Evolutionary conservation across 2,113 vertebrate species (phyloP).

Genomic region (Podarcis cretensis): DNA sequence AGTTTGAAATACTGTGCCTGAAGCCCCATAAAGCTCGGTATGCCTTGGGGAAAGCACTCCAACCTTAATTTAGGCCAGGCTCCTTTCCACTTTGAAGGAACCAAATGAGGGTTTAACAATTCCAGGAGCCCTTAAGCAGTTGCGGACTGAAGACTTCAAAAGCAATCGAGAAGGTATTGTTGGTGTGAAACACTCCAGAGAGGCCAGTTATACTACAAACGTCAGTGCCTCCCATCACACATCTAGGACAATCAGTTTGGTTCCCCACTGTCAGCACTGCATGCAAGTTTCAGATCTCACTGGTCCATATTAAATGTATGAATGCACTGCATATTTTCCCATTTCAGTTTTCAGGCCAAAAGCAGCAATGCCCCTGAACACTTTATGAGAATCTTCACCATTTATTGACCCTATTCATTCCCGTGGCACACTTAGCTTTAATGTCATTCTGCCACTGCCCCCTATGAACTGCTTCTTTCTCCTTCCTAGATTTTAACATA

Average conservation of each 20-base stretch:
- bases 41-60: constrained; percentile 73
- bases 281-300: constrained; percentile 7
- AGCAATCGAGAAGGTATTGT: constrained; percentile 14
- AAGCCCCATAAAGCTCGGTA: constrained; percentile 80
- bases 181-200: constrained; percentile 33
- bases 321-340: neutral
- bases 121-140: constrained; percentile 66
- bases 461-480: neutral
- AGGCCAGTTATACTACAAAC: neutral
- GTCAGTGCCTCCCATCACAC: neutral
- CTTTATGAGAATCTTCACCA: neutral
- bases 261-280: neutral
- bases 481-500: neutral
- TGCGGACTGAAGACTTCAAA: constrained; percentile 47
- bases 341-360: neutral
- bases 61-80: constrained; percentile 79
- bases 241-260: constrained; percentile 16
- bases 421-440: neutral
- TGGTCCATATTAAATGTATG: neutral
- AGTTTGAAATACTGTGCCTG: constrained; percentile 76
- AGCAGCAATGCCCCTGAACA: neutral
- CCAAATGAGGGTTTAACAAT: constrained; percentile 68
- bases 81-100: constrained; percentile 77
- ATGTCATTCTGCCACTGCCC: neutral
- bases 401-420: neutral